These are phyloP conservation scores for Emydoidea blandingii DNA, from an alignment of 2,797 vertebrate species.

Conservation along the genomic window DNA sequence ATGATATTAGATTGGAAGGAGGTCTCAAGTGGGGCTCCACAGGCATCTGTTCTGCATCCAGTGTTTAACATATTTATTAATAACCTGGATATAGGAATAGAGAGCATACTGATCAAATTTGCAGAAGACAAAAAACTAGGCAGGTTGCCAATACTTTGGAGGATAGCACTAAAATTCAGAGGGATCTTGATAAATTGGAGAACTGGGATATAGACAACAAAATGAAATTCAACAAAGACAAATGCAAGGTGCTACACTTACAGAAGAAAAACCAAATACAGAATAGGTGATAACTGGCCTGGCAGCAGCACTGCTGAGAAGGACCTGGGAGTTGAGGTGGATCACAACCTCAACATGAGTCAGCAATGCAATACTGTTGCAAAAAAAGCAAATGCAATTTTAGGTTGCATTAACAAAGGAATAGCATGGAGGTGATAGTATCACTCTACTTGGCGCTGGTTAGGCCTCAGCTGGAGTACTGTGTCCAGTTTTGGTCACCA, in stretches of 20 bases:
- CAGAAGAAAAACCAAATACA: too few relatives aligned
- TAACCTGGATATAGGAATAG: neutral
- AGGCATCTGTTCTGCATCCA: neutral
- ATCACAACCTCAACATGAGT: neutral
- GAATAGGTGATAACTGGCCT: neutral
- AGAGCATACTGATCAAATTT: neutral
- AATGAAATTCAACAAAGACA: neutral
- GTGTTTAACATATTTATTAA: neutral
- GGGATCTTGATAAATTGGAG: neutral
- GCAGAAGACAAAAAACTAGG: too few relatives aligned
- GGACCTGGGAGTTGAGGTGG: neutral
- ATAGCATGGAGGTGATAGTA: neutral
- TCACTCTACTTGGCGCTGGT: neutral
- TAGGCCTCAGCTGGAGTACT: neutral
- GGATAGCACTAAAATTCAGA: too few relatives aligned
- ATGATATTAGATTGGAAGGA: too few relatives aligned
- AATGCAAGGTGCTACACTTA: neutral
- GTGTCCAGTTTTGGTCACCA: too few relatives aligned
- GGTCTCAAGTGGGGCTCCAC: too few relatives aligned
- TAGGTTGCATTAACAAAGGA: neutral
- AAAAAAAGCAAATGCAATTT: neutral
- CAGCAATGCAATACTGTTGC: neutral
- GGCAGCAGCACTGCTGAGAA: neutral
- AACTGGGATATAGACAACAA: neutral
- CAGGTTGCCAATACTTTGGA: too few relatives aligned